Evolutionary conservation across 2,113 vertebrate genomes (phyloP).

Genomic region (Callopanchax toddi): DNA sequence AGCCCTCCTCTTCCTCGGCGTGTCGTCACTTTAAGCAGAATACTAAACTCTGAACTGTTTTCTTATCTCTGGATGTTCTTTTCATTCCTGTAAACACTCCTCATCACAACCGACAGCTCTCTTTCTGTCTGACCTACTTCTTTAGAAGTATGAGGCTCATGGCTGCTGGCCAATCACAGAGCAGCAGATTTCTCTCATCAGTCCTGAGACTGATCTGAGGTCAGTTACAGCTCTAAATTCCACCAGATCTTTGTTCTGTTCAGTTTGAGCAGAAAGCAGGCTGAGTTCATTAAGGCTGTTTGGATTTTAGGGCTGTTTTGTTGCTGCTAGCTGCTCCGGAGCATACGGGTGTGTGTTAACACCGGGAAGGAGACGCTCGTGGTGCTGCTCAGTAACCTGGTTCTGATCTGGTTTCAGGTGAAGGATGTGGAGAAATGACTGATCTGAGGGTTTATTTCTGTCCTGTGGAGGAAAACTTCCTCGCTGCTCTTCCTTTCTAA

Average conservation of each 20-base stretch:
- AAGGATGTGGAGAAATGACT: too few species aligned
- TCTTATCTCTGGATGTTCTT: constrained; percentile 2
- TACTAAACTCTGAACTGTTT: neutral
- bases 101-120: neutral
- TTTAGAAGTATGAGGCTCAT: neutral
- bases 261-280: too few species aligned
- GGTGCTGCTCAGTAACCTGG: too few species aligned
- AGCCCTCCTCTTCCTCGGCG: neutral
- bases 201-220: neutral
- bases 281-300: too few species aligned
- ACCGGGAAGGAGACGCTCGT: too few species aligned
- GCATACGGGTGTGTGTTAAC: too few species aligned
- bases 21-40: constrained; percentile 4
- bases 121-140: constrained; percentile 6
- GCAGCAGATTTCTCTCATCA: neutral
- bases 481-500: too few species aligned
- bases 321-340: too few species aligned
- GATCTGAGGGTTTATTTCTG: too few species aligned
- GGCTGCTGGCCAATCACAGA: neutral
- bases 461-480: too few species aligned
- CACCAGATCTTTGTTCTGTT: neutral
- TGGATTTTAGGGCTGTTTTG: too few species aligned
- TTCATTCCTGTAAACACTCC: constrained; percentile 1
- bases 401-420: too few species aligned
- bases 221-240: neutral